Conservation (phyloP, 2,113 vertebrate genomes). For the Girardinichthys multiradiatus region DNA sequence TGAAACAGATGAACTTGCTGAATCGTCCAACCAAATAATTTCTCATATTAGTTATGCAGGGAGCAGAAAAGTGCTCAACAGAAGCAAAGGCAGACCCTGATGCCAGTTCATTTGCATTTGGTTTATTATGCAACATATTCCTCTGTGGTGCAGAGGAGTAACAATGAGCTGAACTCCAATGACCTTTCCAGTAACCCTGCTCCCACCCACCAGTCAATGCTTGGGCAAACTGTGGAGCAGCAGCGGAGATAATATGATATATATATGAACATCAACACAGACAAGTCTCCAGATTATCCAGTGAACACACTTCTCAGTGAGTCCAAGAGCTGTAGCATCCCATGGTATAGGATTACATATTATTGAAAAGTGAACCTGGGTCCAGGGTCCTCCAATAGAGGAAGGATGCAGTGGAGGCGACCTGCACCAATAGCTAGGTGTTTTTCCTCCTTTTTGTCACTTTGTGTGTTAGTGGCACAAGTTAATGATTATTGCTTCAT, state of each 20-base stretch:
- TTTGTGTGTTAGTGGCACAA: slow-evolving; percentile 13
- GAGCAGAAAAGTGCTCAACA: slow-evolving; percentile 14
- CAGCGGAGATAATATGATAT: slow-evolving; percentile 63
- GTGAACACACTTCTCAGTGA: slow-evolving; percentile 47
- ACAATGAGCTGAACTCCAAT: slow-evolving; percentile 49
- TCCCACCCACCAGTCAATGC: slow-evolving; percentile 47
- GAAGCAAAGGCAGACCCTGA: slow-evolving; percentile 19
- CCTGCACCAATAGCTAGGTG: slow-evolving; percentile 40
- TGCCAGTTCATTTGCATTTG: slow-evolving; percentile 19
- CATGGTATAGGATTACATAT: slow-evolving; percentile 55
- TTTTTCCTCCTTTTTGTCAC: slow-evolving; percentile 65
- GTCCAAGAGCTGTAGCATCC: slow-evolving; percentile 38
- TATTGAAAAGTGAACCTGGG: slow-evolving; percentile 60
- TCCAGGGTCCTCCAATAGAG: slow-evolving; percentile 42
- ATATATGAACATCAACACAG: slow-evolving; percentile 10
- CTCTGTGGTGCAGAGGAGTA: slow-evolving; percentile 39
- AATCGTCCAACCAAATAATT: slow-evolving; percentile 32
- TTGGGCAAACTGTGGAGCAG: slow-evolving; percentile 40
- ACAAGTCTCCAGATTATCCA: slow-evolving; percentile 35
- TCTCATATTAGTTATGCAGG: slow-evolving; percentile 14
- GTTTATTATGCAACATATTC: slow-evolving; percentile 43
- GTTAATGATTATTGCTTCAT: slow-evolving; percentile 67
- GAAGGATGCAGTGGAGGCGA: slow-evolving; percentile 35
- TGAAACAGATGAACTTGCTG: neutral
- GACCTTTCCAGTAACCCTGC: slow-evolving; percentile 39